phyloP scores from a whole-genome alignment of 2,797 vertebrate genomes.

The Podarcis siculus region DNA sequence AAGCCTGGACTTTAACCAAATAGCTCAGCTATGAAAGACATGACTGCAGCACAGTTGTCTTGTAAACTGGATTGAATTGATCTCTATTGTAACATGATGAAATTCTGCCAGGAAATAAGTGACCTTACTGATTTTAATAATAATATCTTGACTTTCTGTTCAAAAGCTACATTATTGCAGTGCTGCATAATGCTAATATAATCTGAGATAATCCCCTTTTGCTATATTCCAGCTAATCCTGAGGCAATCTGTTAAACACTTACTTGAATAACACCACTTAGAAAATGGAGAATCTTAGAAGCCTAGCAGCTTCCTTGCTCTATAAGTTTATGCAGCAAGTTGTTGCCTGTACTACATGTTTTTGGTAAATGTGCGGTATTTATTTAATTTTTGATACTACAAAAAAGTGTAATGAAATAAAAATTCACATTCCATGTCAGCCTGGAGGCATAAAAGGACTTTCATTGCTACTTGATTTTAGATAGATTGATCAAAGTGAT shows the following conservation, averaged over 20 bases:
- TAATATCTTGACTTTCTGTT: not conserved
- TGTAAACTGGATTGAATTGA: not conserved
- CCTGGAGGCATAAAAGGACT: slow-evolving; percentile 54
- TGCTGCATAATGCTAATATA: not conserved
- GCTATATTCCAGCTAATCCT: not conserved
- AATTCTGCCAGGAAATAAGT: not conserved
- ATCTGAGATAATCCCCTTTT: not conserved
- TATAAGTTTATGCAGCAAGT: not conserved
- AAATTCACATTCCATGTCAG: slow-evolving; percentile 19
- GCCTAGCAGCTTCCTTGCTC: not conserved
- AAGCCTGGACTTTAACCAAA: fast-evolving
- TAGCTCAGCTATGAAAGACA: not conserved
- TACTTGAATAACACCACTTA: not conserved
- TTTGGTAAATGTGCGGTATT: not conserved
- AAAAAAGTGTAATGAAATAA: not conserved
- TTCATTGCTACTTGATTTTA: slow-evolving; percentile 58
- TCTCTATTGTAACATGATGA: not conserved
- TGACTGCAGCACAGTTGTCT: not conserved
- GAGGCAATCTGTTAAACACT: not conserved
- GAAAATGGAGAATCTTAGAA: not conserved
- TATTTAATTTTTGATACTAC: slow-evolving; percentile 29
- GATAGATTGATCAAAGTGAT: slow-evolving; percentile 15
- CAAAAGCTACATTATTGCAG: not conserved
- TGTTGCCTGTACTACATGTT: slow-evolving; percentile 31
- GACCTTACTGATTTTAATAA: not conserved